These are phyloP conservation scores for Muntiacus muntjak DNA, from an alignment of 2,113 vertebrate species.

Conservation along the genomic window DNA sequence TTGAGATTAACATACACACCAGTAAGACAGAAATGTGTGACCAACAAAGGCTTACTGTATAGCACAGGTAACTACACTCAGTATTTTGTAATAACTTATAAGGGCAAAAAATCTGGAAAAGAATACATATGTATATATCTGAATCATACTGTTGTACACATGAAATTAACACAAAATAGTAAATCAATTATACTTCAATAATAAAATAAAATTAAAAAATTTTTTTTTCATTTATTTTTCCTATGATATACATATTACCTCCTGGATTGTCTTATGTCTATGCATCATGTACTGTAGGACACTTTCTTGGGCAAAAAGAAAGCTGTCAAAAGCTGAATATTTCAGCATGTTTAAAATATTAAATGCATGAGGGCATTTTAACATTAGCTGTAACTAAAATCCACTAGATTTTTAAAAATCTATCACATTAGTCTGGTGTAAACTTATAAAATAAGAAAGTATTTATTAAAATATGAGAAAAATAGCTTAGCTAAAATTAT, in stretches of 20 bases:
- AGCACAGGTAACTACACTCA: background rate
- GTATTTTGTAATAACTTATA: background rate
- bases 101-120: background rate
- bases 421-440: conserved; percentile 26
- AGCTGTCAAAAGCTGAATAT: background rate
- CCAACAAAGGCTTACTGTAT: background rate
- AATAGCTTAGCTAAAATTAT: conserved; percentile 14
- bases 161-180: background rate
- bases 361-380: background rate
- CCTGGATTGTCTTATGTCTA: background rate
- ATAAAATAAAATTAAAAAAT: background rate
- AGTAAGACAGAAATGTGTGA: background rate
- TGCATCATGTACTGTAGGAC: background rate
- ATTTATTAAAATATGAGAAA: conserved; percentile 54
- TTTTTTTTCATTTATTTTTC: background rate
- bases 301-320: background rate
- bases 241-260: background rate
- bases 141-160: background rate
- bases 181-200: background rate
- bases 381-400: conserved; percentile 48
- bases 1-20: background rate
- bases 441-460: conserved; percentile 47
- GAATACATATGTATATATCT: background rate
- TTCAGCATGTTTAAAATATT: conserved; percentile 20
- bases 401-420: conserved; percentile 41